These are phyloP conservation scores for Carcinoscorpius rotundicauda DNA, from an alignment of 1,140 invertebrate species.

Conservation along the genomic window DNA sequence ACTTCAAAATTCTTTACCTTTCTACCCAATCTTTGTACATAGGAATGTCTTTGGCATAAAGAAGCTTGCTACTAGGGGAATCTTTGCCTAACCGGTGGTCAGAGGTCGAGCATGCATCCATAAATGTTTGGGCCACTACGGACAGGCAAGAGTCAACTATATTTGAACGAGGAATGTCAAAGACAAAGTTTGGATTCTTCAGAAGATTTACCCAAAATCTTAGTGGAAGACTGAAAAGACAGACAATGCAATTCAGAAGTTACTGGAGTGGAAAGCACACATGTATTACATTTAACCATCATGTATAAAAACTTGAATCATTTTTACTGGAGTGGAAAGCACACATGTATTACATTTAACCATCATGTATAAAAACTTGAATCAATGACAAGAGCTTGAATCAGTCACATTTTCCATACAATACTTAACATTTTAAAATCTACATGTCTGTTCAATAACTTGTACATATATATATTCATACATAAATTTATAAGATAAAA, in stretches of 20 bases:
- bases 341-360: no score
- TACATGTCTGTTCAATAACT: no score
- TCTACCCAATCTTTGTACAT: conserved; percentile 99
- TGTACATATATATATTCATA: no score
- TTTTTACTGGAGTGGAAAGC: no score
- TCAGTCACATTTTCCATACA: no score
- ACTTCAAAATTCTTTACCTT: conserved; percentile 33
- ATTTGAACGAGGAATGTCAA: conserved; percentile 98
- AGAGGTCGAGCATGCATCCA: conserved; percentile 99
- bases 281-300: no score
- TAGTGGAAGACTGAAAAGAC: conserved; percentile 42
- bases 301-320: no score
- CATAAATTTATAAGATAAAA: no score
- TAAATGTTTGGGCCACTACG: conserved; percentile 98
- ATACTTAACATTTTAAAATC: no score
- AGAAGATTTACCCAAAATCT: conserved; percentile 99
- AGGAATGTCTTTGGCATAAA: conserved; percentile 99
- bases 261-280: no score
- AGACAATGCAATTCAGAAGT: background rate
- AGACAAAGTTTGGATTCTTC: conserved; percentile 99
- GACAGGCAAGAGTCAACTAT: conserved; percentile 98
- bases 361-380: no score
- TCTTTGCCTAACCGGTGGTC: conserved; percentile 98
- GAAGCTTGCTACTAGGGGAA: conserved; percentile 93
- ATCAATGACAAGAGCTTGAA: no score